A percentile compares a stretch with the other conserved stretches of the same genome.
phyloP scores from a whole-genome alignment of 2,888 invertebrate species.

The Melanostoma mellinum region DNA sequence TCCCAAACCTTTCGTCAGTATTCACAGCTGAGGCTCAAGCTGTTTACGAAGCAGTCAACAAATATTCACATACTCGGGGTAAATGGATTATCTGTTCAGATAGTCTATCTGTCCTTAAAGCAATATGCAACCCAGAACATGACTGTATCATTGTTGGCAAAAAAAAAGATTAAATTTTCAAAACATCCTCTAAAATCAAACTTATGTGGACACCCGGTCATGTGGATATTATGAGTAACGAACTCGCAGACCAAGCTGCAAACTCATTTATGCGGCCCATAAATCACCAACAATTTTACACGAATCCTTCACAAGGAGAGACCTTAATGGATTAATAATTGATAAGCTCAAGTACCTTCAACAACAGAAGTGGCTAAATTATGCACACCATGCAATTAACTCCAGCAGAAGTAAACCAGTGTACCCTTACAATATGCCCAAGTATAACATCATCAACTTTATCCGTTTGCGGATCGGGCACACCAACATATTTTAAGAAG shows the following conservation, averaged over 20 bases:
- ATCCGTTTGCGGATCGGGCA: no score
- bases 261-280: constrained; percentile 10
- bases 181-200: constrained; percentile 10
- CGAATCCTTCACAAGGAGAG: no score
- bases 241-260: constrained; percentile 20
- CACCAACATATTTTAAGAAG: not conserved
- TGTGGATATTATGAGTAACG: constrained; percentile 13
- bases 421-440: no score
- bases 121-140: constrained; percentile 1
- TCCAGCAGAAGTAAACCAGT: no score
- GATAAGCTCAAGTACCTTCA: no score
- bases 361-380: no score
- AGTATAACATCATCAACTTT: no score
- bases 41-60: constrained; percentile 6
- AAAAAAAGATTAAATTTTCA: not conserved
- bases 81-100: constrained; percentile 21
- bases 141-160: not conserved
- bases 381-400: no score
- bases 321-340: no score
- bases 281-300: not conserved
- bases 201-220: constrained; percentile 22
- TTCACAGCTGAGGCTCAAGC: constrained; percentile 16
- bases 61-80: constrained; percentile 1
- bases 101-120: constrained; percentile 17
- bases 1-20: not conserved